Evolutionary conservation across 2,797 vertebrate genomes (phyloP).

Genomic region (Pseudotriccus pelzelni): DNA sequence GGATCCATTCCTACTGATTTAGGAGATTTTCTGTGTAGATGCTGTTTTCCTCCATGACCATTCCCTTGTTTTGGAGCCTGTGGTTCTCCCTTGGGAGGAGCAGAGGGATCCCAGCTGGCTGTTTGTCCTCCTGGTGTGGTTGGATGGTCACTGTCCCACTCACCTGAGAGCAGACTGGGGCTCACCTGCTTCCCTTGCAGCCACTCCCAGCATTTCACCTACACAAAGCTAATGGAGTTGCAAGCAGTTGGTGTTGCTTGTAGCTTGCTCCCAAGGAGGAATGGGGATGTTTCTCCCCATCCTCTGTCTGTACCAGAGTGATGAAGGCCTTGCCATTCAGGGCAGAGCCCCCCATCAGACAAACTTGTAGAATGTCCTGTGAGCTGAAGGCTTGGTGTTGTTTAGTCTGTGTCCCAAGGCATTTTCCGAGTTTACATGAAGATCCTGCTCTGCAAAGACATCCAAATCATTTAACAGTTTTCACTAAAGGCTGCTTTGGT

Average conservation of each 20-base stretch:
- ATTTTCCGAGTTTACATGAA: neutral
- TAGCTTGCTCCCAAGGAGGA: neutral
- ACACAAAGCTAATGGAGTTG: neutral
- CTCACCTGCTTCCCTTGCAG: neutral
- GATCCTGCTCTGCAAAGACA: neutral
- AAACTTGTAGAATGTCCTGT: neutral
- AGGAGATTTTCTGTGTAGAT: neutral
- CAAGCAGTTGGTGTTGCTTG: neutral
- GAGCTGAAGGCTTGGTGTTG: neutral
- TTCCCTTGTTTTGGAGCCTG: neutral
- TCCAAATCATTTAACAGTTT: neutral
- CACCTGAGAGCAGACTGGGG: neutral
- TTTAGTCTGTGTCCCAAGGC: neutral
- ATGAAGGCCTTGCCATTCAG: neutral
- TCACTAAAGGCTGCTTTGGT: neutral
- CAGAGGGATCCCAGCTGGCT: neutral
- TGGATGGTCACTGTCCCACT: neutral
- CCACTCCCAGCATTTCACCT: neutral
- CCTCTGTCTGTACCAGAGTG: neutral
- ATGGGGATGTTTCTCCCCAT: neutral
- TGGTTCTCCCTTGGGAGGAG: neutral
- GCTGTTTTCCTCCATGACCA: neutral
- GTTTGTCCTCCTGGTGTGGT: neutral
- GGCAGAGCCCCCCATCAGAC: neutral
- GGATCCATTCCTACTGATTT: neutral